These are phyloP conservation scores for Omphaloscelis lunosa DNA, from an alignment of 2,888 invertebrate genomes.

Conservation along the genomic window DNA sequence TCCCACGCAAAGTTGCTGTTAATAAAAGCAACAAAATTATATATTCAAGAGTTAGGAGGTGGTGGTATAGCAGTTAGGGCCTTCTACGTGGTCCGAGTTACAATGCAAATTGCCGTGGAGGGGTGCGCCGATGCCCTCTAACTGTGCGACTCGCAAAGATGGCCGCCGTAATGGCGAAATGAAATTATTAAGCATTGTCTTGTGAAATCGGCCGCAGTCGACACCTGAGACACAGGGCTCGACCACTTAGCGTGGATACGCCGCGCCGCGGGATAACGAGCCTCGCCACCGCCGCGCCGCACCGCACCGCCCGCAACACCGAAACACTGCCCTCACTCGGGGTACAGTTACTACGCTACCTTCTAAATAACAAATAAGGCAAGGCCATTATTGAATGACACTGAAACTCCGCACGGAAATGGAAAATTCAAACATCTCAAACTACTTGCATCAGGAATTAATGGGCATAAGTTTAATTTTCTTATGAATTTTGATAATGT, in stretches of 20 bases:
- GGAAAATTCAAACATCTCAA: conserved; percentile 10
- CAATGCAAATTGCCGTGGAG: conserved; percentile 90
- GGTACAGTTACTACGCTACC: conserved; percentile 29
- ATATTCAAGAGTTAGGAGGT: conserved; percentile 91
- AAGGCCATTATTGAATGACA: conserved; percentile 21
- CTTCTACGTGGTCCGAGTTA: conserved; percentile 90
- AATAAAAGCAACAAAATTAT: conserved; percentile 91
- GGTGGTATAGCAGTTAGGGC: conserved; percentile 89
- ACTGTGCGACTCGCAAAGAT: conserved; percentile 90
- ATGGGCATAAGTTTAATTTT: conserved; percentile 44
- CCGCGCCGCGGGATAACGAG: conserved; percentile 66
- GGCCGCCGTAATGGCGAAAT: conserved; percentile 90
- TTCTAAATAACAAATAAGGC: conserved; percentile 42
- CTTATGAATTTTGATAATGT: conserved; percentile 50
- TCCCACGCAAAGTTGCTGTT: conserved; percentile 90
- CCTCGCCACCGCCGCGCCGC: conserved; percentile 40
- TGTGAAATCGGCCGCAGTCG: conserved; percentile 90
- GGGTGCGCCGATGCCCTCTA: conserved; percentile 90
- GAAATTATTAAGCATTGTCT: conserved; percentile 91
- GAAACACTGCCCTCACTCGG: conserved; percentile 17
- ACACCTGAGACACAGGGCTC: conserved; percentile 87
- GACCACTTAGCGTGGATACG: conserved; percentile 82
- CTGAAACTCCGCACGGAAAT: background rate
- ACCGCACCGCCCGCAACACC: conserved; percentile 25
- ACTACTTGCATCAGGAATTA: conserved; percentile 8